phyloP scores from a whole-genome alignment of 2,888 invertebrate species.

The Dichetophora obliterata region DNA sequence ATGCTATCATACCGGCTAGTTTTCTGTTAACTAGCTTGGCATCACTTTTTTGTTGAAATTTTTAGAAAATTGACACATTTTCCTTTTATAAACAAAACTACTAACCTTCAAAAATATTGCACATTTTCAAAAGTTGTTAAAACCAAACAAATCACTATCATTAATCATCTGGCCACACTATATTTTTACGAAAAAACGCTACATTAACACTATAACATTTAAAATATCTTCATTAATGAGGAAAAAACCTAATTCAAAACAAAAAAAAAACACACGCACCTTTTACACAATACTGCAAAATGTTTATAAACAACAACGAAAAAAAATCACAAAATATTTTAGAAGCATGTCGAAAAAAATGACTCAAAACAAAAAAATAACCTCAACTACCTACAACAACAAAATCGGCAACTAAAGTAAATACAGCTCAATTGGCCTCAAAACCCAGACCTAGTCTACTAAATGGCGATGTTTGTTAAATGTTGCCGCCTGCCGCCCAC shows the following conservation, averaged over 20 bases:
- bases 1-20: too few species aligned
- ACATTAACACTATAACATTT: too few species aligned
- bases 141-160: neutral
- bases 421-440: slow-evolving; percentile 30
- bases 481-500: neutral
- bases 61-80: too few species aligned
- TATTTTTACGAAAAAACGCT: neutral
- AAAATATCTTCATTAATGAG: too few species aligned
- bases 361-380: neutral
- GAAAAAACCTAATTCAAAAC: too few species aligned
- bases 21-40: too few species aligned
- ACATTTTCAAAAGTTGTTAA: too few species aligned
- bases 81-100: too few species aligned
- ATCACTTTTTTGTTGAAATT: too few species aligned
- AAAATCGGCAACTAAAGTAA: neutral
- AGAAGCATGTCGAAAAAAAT: neutral
- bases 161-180: neutral
- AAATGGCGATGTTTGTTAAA: slow-evolving; percentile 17
- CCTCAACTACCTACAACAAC: neutral
- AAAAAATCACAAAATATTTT: neutral
- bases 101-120: too few species aligned
- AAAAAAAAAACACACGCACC: neutral
- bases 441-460: slow-evolving; percentile 42
- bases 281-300: neutral
- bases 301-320: neutral